Conservation (phyloP, 2,113 vertebrate genomes). For the Corvus hawaiiensis region DNA sequence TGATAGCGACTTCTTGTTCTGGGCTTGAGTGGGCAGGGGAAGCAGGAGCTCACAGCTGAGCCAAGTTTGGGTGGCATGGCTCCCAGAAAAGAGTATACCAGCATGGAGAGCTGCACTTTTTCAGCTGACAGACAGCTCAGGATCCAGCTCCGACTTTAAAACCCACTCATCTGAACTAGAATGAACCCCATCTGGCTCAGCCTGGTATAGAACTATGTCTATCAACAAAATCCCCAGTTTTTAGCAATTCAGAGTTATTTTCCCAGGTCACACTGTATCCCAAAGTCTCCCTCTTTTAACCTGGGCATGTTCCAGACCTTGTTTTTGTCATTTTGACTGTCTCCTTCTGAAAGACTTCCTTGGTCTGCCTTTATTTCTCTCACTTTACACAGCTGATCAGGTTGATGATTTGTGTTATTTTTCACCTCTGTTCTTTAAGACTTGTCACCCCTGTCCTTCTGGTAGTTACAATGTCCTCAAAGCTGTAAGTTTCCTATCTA, state of each 20-base stretch:
- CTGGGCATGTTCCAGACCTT: neutral
- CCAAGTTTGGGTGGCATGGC: conserved; percentile 6
- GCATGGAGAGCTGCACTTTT: neutral
- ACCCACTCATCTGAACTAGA: neutral
- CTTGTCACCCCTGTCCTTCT: neutral
- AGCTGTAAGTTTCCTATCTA: neutral
- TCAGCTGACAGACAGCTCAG: neutral
- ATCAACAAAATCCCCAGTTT: neutral
- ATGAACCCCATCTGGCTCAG: neutral
- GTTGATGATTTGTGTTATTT: neutral
- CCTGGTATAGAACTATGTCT: neutral
- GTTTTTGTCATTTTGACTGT: neutral
- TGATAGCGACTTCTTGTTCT: neutral
- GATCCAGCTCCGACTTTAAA: neutral
- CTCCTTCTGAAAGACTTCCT: neutral
- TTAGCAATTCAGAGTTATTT: neutral
- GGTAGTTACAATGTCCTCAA: neutral
- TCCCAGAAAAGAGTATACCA: neutral
- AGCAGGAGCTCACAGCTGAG: neutral
- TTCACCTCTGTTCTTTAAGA: neutral
- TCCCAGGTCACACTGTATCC: neutral
- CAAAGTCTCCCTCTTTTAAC: neutral
- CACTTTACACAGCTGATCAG: neutral
- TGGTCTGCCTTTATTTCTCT: neutral
- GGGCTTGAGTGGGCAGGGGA: neutral